Evolutionary conservation across 2,113 vertebrate species (phyloP).

Genomic region (Geococcyx californianus): DNA sequence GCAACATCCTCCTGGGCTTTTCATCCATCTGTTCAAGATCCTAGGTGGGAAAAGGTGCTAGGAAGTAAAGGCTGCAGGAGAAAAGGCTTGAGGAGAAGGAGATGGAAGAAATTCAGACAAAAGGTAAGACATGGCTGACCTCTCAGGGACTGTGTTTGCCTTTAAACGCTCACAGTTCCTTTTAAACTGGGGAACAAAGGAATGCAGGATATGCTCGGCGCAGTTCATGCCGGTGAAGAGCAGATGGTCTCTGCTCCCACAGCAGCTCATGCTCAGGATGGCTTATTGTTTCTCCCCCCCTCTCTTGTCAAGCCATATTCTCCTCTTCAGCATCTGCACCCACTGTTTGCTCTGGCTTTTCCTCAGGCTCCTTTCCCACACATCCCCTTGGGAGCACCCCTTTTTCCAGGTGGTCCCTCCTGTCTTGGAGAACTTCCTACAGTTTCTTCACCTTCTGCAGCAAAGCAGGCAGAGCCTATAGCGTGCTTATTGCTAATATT

Average conservation of each 20-base stretch:
- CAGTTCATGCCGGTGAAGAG: not conserved
- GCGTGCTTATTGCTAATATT: not conserved
- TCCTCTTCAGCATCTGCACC: slow-evolving; percentile 6
- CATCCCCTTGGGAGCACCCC: not conserved
- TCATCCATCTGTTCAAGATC: not conserved
- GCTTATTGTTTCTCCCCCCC: slow-evolving; percentile 49
- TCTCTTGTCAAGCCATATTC: not conserved
- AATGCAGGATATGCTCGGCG: not conserved
- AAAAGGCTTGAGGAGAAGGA: not conserved
- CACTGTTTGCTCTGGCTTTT: not conserved
- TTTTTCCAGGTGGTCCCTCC: slow-evolving; percentile 51
- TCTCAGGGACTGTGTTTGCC: not conserved
- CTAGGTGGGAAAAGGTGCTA: not conserved
- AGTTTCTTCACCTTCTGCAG: not conserved
- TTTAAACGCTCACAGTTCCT: not conserved
- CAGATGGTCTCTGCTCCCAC: slow-evolving; percentile 26
- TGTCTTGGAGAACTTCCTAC: slow-evolving; percentile 22
- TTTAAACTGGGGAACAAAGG: slow-evolving; percentile 30
- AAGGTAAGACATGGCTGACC: not conserved
- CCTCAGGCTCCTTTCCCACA: not conserved
- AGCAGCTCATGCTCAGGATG: not conserved
- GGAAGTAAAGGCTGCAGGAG: not conserved
- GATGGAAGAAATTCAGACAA: not conserved
- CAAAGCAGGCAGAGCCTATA: not conserved
- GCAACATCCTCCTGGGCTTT: not conserved